Evolutionary conservation across 1,140 invertebrate genomes (phyloP).

Genomic region (Bombus sibiricus): DNA sequence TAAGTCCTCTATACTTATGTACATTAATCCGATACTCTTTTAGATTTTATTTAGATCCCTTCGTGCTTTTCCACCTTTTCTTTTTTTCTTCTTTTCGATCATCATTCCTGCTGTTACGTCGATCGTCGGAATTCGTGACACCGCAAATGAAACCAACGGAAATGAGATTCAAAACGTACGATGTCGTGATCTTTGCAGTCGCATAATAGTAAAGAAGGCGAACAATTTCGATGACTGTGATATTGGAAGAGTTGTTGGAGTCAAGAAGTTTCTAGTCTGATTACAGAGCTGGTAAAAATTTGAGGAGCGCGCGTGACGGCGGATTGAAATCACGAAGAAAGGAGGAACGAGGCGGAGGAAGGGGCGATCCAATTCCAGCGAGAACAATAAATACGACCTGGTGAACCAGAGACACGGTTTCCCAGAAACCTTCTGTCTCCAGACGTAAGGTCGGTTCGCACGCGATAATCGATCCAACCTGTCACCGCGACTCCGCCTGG

Average conservation of each 20-base stretch:
- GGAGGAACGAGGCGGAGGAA: not conserved
- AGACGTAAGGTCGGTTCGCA: constrained; percentile 60
- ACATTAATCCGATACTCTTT: too few species aligned
- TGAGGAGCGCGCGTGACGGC: not conserved
- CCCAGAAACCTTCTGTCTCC: constrained; percentile 41
- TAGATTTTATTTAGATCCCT: too few species aligned
- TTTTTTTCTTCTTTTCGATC: too few species aligned
- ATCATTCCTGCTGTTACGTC: too few species aligned
- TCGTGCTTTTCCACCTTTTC: too few species aligned
- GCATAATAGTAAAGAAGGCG: not conserved
- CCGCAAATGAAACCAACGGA: too few species aligned
- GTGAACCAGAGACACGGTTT: constrained; percentile 62
- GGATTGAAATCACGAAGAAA: not conserved
- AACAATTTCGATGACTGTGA: not conserved
- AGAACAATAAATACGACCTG: constrained; percentile 54
- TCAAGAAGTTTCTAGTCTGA: not conserved
- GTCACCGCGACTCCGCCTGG: constrained; percentile 12
- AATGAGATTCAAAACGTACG: too few species aligned
- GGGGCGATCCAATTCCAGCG: constrained; percentile 42
- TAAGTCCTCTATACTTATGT: too few species aligned
- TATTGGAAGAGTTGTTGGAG: not conserved
- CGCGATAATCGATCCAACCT: constrained; percentile 64
- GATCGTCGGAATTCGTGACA: too few species aligned
- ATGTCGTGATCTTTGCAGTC: not conserved
- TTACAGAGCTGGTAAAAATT: not conserved